A percentile compares a stretch with the other conserved stretches of the same genome.
These are phyloP conservation scores for Orthosia gothica DNA, from an alignment of 2,888 invertebrate genomes.

Conservation along the genomic window DNA sequence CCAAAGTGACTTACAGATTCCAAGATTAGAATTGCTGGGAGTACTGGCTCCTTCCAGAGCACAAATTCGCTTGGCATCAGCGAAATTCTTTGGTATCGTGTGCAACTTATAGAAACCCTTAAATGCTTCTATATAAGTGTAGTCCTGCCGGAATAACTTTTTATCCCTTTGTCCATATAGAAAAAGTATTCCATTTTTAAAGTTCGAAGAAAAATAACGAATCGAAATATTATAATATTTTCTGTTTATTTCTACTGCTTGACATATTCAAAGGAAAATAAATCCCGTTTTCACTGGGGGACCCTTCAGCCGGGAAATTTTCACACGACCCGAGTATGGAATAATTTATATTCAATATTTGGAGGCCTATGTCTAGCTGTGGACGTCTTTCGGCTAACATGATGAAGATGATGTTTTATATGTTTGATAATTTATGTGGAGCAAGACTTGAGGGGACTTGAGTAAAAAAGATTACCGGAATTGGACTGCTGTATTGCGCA, in stretches of 20 bases:
- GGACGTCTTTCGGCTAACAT: not conserved
- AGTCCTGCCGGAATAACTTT: not conserved
- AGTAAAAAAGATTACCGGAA: constrained; percentile 70
- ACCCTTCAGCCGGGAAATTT: not conserved
- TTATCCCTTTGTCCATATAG: constrained; percentile 16
- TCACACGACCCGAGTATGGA: not conserved
- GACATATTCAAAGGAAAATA: no score
- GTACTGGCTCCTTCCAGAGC: constrained; percentile 1
- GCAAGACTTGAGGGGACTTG: no score
- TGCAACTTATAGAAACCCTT: constrained; percentile 2
- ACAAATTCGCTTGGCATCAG: constrained; percentile 1
- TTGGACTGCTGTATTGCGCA: constrained; percentile 77
- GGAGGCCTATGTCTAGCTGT: no score
- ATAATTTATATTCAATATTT: no score
- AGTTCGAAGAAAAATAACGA: no score
- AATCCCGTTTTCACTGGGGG: not conserved
- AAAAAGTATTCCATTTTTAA: no score
- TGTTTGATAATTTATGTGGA: no score
- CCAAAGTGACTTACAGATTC: no score
- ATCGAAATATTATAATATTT: not conserved
- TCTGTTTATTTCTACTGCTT: not conserved
- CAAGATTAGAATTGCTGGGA: no score
- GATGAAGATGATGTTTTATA: no score
- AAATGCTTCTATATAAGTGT: not conserved
- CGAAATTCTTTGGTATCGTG: not conserved